Percentiles rank a stretch among this genome's conserved stretches.
These are phyloP conservation scores for Planiliza haematocheilus DNA, from an alignment of 2,113 vertebrate genomes.

Conservation along the genomic window DNA sequence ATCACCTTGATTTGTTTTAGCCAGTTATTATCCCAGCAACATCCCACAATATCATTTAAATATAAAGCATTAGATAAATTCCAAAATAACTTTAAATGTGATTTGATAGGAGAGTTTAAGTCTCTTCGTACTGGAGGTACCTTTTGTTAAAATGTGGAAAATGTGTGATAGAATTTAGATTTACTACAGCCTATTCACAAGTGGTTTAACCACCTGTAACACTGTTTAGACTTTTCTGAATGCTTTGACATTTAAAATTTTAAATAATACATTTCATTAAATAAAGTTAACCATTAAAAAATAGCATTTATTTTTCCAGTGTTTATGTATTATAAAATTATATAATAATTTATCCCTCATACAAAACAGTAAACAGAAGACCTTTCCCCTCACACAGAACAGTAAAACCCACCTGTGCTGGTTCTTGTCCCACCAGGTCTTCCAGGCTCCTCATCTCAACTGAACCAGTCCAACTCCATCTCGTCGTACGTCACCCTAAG, in stretches of 20 bases:
- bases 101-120: background rate
- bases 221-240: too few relatives aligned
- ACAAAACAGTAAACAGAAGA: too few relatives aligned
- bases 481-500: conserved; percentile 91
- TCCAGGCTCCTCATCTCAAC: conserved; percentile 85
- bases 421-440: conserved; percentile 74
- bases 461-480: conserved; percentile 87
- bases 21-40: background rate
- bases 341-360: too few relatives aligned
- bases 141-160: background rate
- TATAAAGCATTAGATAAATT: background rate
- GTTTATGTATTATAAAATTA: too few relatives aligned
- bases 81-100: background rate
- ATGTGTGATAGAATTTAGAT: too few relatives aligned
- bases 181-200: too few relatives aligned
- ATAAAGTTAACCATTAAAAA: too few relatives aligned
- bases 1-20: background rate
- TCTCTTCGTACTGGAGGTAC: too few relatives aligned
- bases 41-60: background rate
- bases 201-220: too few relatives aligned
- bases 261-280: too few relatives aligned
- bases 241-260: too few relatives aligned
- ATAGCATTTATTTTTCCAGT: too few relatives aligned
- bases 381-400: background rate
- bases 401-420: background rate